phyloP scores from a whole-genome alignment of 2,113 vertebrate species.

The Platysteira castanea region DNA sequence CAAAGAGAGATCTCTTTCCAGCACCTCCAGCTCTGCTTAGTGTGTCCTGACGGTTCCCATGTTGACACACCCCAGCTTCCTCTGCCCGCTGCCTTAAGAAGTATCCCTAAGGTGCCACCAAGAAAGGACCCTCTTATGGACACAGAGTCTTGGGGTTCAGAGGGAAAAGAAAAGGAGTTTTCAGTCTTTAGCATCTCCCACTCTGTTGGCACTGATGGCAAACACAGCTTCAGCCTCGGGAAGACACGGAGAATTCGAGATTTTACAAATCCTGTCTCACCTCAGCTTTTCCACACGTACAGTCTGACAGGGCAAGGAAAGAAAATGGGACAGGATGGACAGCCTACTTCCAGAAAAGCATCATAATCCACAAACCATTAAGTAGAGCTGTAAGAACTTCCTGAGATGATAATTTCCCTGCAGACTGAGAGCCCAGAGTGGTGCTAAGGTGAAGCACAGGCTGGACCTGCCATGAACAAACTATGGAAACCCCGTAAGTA shows the following conservation, averaged over 20 bases:
- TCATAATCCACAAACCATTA: not conserved
- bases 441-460: no score
- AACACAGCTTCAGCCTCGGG: not conserved
- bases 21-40: not conserved
- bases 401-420: not conserved
- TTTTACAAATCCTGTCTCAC: not conserved
- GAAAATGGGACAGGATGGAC: not conserved
- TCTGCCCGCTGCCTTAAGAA: not conserved
- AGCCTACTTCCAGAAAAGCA: not conserved
- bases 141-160: not conserved
- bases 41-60: not conserved
- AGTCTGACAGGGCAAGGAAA: not conserved
- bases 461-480: not conserved
- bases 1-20: not conserved
- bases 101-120: not conserved
- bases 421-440: not conserved
- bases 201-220: not conserved
- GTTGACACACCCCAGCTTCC: not conserved
- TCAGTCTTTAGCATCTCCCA: not conserved
- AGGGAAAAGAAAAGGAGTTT: not conserved
- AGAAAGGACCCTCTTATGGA: not conserved
- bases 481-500: no score
- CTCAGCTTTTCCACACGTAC: not conserved
- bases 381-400: not conserved
- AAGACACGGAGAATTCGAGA: not conserved